Base-by-base conservation (phyloP, 2,113 vertebrate species). In the Ahaetulla prasina region DNA sequence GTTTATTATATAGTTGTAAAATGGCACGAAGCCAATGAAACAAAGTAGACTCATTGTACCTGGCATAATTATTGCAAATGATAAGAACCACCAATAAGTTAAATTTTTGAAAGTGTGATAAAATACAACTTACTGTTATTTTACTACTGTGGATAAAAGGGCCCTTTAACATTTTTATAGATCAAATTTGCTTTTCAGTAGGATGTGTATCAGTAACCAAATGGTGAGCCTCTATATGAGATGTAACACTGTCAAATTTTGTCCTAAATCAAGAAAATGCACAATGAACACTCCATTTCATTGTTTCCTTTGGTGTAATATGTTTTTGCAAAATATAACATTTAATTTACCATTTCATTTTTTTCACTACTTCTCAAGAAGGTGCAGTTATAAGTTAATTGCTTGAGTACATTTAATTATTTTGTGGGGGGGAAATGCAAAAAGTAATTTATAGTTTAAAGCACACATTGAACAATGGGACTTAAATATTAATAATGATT, bases 351-450 rank as follows among this genome's bases (percentile, higher is more conserved):
- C 55, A 54, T 87, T 85, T 92, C 74, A 87, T 50, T 87, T 89
- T 53, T 87, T 25, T 85, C 25, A 91, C 53, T 43, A 68, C 7
- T 89, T 54, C 80, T 93, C 45, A 85, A 74, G 43, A 89, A 92
- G 57, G 14, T 27, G 84, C n/a, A 84, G 91, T 43, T 93, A 80
- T n/a, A 91, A 87, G 27, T 92, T 94, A 93, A 90, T 93, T 55
- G 16, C 89, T 90, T 57, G 84, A 93, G 52, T 25, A 63, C 27
- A 87, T 93, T 91, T 85, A 87, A 45, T 85, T 57, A 30, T 47
- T 94, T 91, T 90, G 80, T 53, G 88, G 25, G 16, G 47, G 23
- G 22, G 80, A 87, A 93, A 87, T 87, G 50, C 57, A 91, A 93
- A 89, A 89, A 49, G n/a, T 89, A 94, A 91, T 91, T 86, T 87